These are phyloP conservation scores for Ispidina lecontei DNA, from an alignment of 2,797 vertebrate species.

Conservation along the genomic window DNA sequence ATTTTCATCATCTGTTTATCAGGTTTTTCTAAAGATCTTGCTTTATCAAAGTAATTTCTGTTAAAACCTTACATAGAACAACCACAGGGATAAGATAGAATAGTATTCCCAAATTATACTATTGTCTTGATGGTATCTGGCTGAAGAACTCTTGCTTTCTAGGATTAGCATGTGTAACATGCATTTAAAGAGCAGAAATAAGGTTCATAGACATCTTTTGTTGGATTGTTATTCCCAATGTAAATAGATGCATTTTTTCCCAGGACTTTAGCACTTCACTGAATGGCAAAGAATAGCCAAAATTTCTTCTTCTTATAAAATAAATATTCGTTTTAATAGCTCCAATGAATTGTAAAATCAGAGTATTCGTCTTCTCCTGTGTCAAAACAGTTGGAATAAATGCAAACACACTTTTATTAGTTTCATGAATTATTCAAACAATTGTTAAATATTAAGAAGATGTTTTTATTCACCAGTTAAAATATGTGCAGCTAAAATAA, in stretches of 20 bases:
- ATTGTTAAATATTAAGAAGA: not conserved
- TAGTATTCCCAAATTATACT: not conserved
- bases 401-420: not conserved
- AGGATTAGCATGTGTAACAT: not conserved
- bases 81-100: not conserved
- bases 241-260: not conserved
- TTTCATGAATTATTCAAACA: conserved; percentile 19
- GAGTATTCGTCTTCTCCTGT: not conserved
- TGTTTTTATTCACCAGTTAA: not conserved
- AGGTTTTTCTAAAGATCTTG: not conserved
- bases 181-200: not conserved
- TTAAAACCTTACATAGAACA: not conserved
- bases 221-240: not conserved
- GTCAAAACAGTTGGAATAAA: conserved; percentile 28
- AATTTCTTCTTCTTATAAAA: conserved; percentile 8
- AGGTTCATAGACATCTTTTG: not conserved
- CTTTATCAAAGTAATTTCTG: not conserved
- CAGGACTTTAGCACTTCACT: not conserved
- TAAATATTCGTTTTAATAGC: conserved; percentile 37
- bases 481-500: conserved; percentile 19
- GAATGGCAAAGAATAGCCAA: not conserved
- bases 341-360: not conserved
- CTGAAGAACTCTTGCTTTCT: not conserved
- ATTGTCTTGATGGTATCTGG: not conserved
- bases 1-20: not conserved